Conservation (phyloP, 64 coral and sea anemone genomes). For the Astreopora myriophthalma region DNA sequence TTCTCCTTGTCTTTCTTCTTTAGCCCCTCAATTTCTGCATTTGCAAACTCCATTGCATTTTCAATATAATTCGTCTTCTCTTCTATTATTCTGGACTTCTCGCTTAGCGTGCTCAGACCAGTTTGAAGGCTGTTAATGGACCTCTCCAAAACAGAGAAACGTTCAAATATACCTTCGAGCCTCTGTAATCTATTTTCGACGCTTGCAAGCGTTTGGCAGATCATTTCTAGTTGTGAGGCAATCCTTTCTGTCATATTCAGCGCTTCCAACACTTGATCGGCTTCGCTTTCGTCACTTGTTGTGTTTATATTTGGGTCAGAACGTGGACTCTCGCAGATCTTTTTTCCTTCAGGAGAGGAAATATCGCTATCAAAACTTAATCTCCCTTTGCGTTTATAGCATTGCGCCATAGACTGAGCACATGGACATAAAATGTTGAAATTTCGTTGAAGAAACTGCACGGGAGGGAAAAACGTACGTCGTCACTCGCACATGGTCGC, state of each 20-base stretch:
- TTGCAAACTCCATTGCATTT: too few species aligned
- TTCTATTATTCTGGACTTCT: background rate
- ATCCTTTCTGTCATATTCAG: conserved; percentile 17
- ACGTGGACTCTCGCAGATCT: background rate
- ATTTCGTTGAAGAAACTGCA: background rate
- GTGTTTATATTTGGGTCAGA: too few species aligned
- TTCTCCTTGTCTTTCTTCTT: too few species aligned
- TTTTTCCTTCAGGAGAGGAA: too few species aligned
- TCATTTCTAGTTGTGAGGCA: conserved; percentile 1
- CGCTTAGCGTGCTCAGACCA: background rate
- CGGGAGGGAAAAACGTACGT: too few species aligned
- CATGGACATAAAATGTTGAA: background rate
- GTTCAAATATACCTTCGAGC: background rate
- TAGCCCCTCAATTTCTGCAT: too few species aligned
- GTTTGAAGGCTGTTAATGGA: background rate
- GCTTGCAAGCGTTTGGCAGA: background rate
- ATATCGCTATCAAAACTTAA: background rate
- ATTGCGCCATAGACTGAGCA: background rate
- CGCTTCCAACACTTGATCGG: background rate
- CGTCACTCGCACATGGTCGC: too few species aligned
- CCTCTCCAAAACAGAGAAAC: background rate
- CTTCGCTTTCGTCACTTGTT: too few species aligned
- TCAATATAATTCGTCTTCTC: background rate
- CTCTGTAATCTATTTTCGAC: background rate
- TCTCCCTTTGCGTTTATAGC: background rate